phyloP scores from a whole-genome alignment of 2,797 vertebrate species.

The Sebastes steindachneri region DNA sequence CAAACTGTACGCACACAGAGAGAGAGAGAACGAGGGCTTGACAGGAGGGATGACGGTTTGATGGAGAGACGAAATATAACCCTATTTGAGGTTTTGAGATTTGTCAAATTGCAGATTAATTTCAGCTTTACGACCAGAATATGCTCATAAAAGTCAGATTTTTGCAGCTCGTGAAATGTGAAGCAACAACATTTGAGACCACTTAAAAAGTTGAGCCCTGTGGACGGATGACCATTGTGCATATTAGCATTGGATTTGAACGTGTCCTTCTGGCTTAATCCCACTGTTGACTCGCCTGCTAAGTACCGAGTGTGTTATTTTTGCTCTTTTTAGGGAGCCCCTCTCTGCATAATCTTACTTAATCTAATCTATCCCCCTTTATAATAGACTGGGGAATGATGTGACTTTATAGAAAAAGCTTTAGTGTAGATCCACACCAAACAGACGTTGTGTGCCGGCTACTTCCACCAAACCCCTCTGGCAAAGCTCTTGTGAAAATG shows the following conservation, averaged over 20 bases:
- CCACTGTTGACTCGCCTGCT: conserved; percentile 80
- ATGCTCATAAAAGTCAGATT: conserved; percentile 5
- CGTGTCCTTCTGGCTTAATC: conserved; percentile 73
- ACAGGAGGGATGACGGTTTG: conserved; percentile 33
- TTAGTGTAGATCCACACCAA: conserved; percentile 77
- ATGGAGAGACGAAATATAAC: conserved; percentile 24
- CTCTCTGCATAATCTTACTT: conserved; percentile 82
- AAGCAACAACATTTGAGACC: conserved; percentile 38
- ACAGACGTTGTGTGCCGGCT: conserved; percentile 59
- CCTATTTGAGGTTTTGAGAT: conserved; percentile 37
- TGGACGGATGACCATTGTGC: conserved; percentile 66
- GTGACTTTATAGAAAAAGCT: conserved; percentile 78
- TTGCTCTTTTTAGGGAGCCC: conserved; percentile 80
- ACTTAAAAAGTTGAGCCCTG: conserved; percentile 57
- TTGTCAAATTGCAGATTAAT: conserved; percentile 24
- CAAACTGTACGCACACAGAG: conserved; percentile 33
- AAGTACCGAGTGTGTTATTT: conserved; percentile 80
- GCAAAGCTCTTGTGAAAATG: conserved; percentile 80
- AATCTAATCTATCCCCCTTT: conserved; percentile 82
- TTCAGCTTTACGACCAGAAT: conserved; percentile 11
- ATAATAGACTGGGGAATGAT: conserved; percentile 78
- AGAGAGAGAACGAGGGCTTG: conserved; percentile 6
- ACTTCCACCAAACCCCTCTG: conserved; percentile 67
- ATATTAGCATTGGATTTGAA: conserved; percentile 76
- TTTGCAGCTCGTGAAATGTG: background rate